Conservation (phyloP, 2,797 vertebrate species). For the Etheostoma nigrum region DNA sequence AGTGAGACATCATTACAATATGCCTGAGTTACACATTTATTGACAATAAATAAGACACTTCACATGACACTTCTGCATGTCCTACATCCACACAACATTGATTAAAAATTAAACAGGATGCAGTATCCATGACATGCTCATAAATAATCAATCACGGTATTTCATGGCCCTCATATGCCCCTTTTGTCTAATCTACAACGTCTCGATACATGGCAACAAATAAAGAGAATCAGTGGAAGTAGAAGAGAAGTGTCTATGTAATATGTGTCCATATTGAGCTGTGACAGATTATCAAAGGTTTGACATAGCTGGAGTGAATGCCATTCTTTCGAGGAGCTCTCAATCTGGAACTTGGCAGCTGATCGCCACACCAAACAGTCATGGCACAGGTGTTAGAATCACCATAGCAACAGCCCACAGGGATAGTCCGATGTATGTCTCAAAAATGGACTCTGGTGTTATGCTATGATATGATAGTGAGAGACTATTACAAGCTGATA, state of each 20-base stretch:
- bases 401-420: conserved; percentile 49
- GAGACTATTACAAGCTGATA: background rate
- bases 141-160: conserved; percentile 24
- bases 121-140: conserved; percentile 25
- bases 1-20: background rate
- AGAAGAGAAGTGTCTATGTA: background rate
- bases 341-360: conserved; percentile 57
- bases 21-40: conserved; percentile 25
- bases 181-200: background rate
- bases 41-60: conserved; percentile 38
- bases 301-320: conserved; percentile 51
- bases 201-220: conserved; percentile 5
- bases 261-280: background rate
- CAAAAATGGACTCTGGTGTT: conserved; percentile 15
- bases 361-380: conserved; percentile 51
- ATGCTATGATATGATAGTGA: background rate
- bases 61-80: conserved; percentile 39
- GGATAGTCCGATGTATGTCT: conserved; percentile 8
- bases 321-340: conserved; percentile 44
- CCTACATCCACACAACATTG: conserved; percentile 36
- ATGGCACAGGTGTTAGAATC: conserved; percentile 56
- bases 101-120: conserved; percentile 36
- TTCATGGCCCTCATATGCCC: background rate
- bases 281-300: conserved; percentile 37
- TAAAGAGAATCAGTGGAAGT: conserved; percentile 1